A percentile compares a stretch with the other conserved stretches of the same genome.
Conservation (phyloP, 2,113 vertebrate species). For the Xiphias gladius region DNA sequence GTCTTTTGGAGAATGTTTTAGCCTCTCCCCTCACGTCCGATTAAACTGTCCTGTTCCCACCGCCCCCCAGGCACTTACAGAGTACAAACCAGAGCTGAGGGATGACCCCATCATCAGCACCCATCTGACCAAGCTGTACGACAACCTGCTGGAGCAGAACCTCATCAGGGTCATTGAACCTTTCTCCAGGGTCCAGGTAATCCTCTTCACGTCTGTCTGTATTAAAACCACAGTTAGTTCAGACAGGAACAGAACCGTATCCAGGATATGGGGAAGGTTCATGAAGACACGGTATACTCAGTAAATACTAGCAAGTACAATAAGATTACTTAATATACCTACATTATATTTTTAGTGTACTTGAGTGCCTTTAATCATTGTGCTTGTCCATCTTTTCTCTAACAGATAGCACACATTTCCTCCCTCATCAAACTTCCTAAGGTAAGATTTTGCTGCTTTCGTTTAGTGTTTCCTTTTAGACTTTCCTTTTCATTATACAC, state of each 20-base stretch:
- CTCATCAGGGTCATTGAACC: slow-evolving; percentile 97
- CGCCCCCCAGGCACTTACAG: slow-evolving; percentile 89
- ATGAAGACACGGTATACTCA: background rate
- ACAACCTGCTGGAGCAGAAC: slow-evolving; percentile 97
- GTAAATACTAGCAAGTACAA: background rate
- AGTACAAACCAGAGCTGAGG: slow-evolving; percentile 94
- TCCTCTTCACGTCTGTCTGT: too few species aligned
- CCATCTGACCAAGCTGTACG: slow-evolving; percentile 94
- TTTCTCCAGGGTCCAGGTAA: slow-evolving; percentile 97
- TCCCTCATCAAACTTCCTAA: slow-evolving; percentile 96
- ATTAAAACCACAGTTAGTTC: background rate
- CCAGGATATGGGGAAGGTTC: background rate
- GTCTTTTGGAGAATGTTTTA: background rate
- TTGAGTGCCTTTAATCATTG: background rate
- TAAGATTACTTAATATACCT: too few species aligned
- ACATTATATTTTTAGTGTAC: background rate
- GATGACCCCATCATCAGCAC: slow-evolving; percentile 97
- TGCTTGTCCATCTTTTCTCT: background rate
- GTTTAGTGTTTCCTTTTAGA: background rate
- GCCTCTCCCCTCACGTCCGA: background rate
- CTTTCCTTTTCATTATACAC: background rate
- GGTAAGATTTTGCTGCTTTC: slow-evolving; percentile 81
- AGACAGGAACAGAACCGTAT: background rate
- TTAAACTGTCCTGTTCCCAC: background rate
- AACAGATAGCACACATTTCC: slow-evolving; percentile 95